These are phyloP conservation scores for Sturmia bella DNA, from an alignment of 2,888 invertebrate species.

Conservation along the genomic window DNA sequence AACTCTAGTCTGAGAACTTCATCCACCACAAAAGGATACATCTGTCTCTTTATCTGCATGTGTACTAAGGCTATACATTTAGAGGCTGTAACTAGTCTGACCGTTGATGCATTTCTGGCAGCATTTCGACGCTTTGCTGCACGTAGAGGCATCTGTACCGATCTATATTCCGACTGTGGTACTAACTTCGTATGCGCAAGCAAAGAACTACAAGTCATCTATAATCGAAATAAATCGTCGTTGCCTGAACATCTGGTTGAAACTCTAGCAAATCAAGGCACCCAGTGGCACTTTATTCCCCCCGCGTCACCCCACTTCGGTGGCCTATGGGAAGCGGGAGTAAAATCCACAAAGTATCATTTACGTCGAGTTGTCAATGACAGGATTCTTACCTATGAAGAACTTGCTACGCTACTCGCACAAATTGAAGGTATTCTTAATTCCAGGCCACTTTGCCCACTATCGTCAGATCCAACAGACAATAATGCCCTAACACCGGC, in stretches of 20 bases:
- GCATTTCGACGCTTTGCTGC: slow-evolving; percentile 25
- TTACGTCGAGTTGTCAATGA: neutral
- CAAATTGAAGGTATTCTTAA: neutral
- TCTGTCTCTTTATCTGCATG: slow-evolving; percentile 54
- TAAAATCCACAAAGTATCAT: slow-evolving; percentile 1
- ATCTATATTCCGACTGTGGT: slow-evolving; percentile 44
- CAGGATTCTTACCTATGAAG: neutral
- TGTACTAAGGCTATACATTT: slow-evolving; percentile 50
- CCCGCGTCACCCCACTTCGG: slow-evolving; percentile 44
- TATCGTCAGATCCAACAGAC: neutral
- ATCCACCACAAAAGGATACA: slow-evolving; percentile 36
- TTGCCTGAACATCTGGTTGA: slow-evolving; percentile 23
- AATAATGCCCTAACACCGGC: neutral
- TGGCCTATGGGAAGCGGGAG: slow-evolving; percentile 22
- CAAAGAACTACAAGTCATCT: slow-evolving; percentile 36
- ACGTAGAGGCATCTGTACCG: slow-evolving; percentile 21
- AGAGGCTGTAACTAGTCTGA: slow-evolving; percentile 14
- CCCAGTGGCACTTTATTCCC: slow-evolving; percentile 44
- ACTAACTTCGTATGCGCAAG: slow-evolving; percentile 40
- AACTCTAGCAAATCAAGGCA: slow-evolving; percentile 26
- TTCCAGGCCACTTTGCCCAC: neutral
- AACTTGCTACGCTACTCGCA: neutral
- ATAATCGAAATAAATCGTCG: slow-evolving; percentile 1
- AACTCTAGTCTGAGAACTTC: slow-evolving; percentile 28
- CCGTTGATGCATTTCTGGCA: slow-evolving; percentile 35